These are phyloP conservation scores for Paratilapia polleni DNA, from an alignment of 2,113 vertebrate species.

Conservation along the genomic window DNA sequence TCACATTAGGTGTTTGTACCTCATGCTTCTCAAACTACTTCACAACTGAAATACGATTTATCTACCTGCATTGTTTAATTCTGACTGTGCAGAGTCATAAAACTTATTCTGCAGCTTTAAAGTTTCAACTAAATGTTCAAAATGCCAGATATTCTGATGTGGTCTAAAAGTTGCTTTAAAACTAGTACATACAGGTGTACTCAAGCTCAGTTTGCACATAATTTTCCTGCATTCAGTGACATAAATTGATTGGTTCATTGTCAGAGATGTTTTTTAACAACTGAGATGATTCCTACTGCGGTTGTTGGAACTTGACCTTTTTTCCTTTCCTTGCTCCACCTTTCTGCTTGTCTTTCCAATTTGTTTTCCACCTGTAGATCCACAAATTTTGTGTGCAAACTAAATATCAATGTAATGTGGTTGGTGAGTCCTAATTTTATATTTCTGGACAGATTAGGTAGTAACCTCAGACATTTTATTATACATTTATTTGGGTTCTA, in stretches of 20 bases:
- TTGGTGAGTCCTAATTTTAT: background rate
- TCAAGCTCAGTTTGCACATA: background rate
- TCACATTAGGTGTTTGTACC: background rate
- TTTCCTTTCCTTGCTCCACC: background rate
- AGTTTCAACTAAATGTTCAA: background rate
- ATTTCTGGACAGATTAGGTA: background rate
- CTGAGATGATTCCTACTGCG: background rate
- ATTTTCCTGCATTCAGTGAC: background rate
- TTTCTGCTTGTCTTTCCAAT: background rate
- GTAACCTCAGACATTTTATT: background rate
- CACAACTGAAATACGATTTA: background rate
- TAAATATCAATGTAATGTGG: background rate
- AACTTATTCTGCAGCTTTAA: background rate
- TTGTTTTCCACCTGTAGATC: background rate
- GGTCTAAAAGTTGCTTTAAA: background rate
- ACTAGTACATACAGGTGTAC: background rate
- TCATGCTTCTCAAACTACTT: background rate
- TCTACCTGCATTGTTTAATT: background rate
- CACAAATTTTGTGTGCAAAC: background rate
- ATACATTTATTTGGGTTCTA: background rate
- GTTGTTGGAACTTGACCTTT: constrained; percentile 18
- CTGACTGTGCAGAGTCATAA: background rate
- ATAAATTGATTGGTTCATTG: background rate
- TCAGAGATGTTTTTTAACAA: background rate
- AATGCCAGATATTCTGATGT: background rate